Evolutionary conservation across 1,140 invertebrate genomes (phyloP), one percentile per base, ranked within the genome.

Genomic region (Drosophila varians): DNA sequence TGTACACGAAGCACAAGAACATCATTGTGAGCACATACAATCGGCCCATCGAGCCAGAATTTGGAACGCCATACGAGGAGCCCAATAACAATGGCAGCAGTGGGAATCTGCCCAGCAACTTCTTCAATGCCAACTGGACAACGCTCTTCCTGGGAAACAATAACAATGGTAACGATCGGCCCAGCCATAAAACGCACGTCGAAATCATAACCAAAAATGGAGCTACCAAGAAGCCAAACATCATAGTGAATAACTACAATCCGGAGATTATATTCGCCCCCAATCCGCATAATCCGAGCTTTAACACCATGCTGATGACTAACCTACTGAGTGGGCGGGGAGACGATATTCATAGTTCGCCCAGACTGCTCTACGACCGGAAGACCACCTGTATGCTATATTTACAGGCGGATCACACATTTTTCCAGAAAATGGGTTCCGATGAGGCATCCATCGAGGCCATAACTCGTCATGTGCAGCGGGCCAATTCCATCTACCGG

Each of bases 381-480:
- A 96, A 96, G 90, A 96, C 95, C 1, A 96, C 95, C 0, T 98
- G 97, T 89, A 97, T 98, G 94, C 92, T 99, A 11, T 99, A 98
- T 91, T 92, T 98, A 68, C 97, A 98, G 92, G 97, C 97, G 1
- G 97, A 98, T 92, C 97, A 98, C 93, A 94, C 98, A 89, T 98
- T 98, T 92, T 98, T 95, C 91, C 94, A 97, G 83, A 95, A 96
- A 92, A 97, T 98, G 91, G 96, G 96, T 25, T 96, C 96, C 9
- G 96, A 98, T 88, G 97, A 99, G 90, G 96, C 97, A 0, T 97
- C 97, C 87, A 98, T 99, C 75, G 97, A 98, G 91, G 96, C 98
- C 19, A 98, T 99, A 94, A 98, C 97, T 0, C 93, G 97, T 48
- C 97, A 98, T 89, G 97, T 98, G 11, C 97, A 99, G 90, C 94